A percentile compares a stretch with the other conserved stretches of the same genome.
These are phyloP conservation scores for Drosophila guanche DNA, from an alignment of 1,140 invertebrate genomes.

Conservation along the genomic window DNA sequence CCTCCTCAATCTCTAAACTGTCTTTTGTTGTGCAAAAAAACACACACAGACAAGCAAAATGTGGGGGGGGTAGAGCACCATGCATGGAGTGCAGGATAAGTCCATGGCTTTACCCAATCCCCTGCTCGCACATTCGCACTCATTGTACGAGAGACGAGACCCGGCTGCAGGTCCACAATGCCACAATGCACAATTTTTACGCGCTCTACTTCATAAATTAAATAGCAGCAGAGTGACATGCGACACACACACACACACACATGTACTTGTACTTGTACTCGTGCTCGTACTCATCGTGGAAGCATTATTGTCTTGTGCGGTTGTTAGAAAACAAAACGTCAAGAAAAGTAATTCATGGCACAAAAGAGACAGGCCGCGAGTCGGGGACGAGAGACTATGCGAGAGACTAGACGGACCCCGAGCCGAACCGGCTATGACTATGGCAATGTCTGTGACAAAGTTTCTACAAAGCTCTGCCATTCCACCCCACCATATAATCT, in stretches of 20 bases:
- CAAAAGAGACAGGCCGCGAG: slow-evolving; percentile 41
- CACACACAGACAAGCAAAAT: slow-evolving; percentile 27
- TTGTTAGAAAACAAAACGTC: slow-evolving; percentile 77
- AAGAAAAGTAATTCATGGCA: slow-evolving; percentile 77
- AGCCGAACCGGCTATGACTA: background rate
- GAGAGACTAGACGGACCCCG: slow-evolving; percentile 39
- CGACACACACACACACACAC: slow-evolving; percentile 8
- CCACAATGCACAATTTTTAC: slow-evolving; percentile 80
- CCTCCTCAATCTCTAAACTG: slow-evolving; percentile 71
- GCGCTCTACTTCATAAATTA: slow-evolving; percentile 81
- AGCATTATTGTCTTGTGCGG: slow-evolving; percentile 68
- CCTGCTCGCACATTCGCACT: slow-evolving; percentile 22
- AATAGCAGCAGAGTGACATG: slow-evolving; percentile 68
- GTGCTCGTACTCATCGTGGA: background rate
- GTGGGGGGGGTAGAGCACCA: slow-evolving; percentile 17
- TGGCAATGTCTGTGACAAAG: slow-evolving; percentile 24
- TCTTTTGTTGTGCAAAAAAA: slow-evolving; percentile 64
- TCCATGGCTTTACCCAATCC: slow-evolving; percentile 20
- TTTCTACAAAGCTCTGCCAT: background rate
- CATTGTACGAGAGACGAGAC: slow-evolving; percentile 26
- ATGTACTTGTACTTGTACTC: background rate
- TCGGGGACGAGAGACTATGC: background rate
- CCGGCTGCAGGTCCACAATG: slow-evolving; percentile 24
- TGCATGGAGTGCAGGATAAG: slow-evolving; percentile 71
- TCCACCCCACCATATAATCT: background rate